Evolutionary conservation across 2,888 invertebrate genomes (phyloP), one percentile per base, ranked within the genome.

Genomic region (Agonopterix heracliana): DNA sequence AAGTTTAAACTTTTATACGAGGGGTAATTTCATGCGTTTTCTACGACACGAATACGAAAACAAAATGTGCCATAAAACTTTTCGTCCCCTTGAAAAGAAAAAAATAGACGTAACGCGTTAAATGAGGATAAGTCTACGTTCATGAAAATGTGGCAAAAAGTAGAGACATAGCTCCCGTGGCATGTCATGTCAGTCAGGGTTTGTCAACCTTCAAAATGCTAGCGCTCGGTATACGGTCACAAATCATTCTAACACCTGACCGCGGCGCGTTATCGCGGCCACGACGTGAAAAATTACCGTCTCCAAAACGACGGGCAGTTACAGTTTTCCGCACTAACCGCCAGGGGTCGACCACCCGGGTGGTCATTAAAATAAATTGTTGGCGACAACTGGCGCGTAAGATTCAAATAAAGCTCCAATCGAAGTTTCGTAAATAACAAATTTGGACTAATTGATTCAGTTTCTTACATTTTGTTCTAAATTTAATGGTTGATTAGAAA

Each of bases 171-270:
- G n/a, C 43, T 51, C 14, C 34, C 41, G 9, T 26, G 8, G 13
- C 13, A 42, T 9, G 45, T 49, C 43, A 49, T 52, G 41, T 45
- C 13, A 40, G 49, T 9, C 49, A 52, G 52, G 44, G 52, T 45
- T 49, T 47, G 71, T 69, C 72, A 73, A 72, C 59, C 67, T 64
- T 66, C 61, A 70, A 63, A 63, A 60, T 57, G 64, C 47, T 10
- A 26, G 10, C 14, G 43, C 55, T 58, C 60, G 61, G 60, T 63
- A 63, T 26, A 26, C 26, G 38, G 38, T 38, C 62, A 60, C 55
- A 85, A 88, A 87, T 88, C 86, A 87, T 83, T 84, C 75, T 72
- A 79, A 79, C 87, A 84, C 88, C 86, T 86, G 81, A 81, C 80
- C 81, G 65, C 64, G 56, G 54, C 57, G 63, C 64, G 74, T 79